Conservation (phyloP, 2,113 vertebrate species). For the Thomomys bottae region DNA sequence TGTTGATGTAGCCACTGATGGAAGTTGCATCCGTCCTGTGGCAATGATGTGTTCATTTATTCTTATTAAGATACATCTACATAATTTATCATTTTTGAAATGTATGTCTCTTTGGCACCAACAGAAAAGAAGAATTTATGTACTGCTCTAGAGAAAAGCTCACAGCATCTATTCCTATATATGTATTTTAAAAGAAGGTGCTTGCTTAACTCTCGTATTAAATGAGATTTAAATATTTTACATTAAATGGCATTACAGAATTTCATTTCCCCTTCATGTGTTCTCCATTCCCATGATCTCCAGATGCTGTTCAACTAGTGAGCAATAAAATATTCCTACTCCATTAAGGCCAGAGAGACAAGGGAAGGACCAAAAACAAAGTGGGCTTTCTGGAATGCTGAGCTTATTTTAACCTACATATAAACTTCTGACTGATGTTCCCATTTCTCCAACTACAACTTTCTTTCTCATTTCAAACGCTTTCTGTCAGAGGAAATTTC, state of each 20-base stretch:
- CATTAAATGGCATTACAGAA: background rate
- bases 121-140: background rate
- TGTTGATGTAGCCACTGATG: background rate
- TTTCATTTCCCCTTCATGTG: background rate
- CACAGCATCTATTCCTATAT: background rate
- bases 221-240: background rate
- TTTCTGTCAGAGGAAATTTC: background rate
- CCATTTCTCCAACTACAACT: background rate
- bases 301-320: background rate
- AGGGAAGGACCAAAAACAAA: background rate
- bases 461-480: background rate
- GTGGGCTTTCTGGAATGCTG: background rate
- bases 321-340: constrained; percentile 2
- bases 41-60: constrained; percentile 8
- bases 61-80: constrained; percentile 44
- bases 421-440: background rate
- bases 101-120: background rate
- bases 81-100: constrained; percentile 49
- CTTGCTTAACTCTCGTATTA: background rate
- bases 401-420: background rate
- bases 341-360: background rate
- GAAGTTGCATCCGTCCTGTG: background rate
- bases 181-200: background rate
- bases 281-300: background rate
- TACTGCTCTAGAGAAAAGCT: background rate